Evolutionary conservation across 2,113 vertebrate genomes (phyloP).

Genomic region (Odocoileus hemionus): DNA sequence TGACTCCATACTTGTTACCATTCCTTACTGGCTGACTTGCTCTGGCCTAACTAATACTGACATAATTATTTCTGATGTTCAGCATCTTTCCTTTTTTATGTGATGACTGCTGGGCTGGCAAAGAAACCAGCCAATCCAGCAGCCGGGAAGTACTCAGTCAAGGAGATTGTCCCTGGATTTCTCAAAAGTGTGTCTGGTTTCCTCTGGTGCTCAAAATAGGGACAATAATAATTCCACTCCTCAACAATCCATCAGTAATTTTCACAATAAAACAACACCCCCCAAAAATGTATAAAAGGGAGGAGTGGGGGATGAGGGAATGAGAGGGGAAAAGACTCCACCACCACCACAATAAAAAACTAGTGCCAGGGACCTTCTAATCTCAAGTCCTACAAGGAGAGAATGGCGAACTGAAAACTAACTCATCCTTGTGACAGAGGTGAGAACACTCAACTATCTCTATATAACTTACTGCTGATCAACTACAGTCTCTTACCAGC

Average conservation of each 20-base stretch:
- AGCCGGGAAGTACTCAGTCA: background rate
- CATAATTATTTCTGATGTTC: slow-evolving; percentile 8
- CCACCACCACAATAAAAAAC: background rate
- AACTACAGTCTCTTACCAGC: slow-evolving; percentile 77
- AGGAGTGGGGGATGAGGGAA: background rate
- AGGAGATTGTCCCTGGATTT: background rate
- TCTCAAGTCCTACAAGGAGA: background rate
- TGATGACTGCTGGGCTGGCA: background rate
- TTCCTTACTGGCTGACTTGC: background rate
- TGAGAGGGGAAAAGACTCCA: background rate
- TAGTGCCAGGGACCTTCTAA: background rate
- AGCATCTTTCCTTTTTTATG: background rate
- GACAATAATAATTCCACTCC: background rate
- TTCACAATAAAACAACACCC: background rate
- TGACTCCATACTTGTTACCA: background rate
- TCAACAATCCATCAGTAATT: background rate
- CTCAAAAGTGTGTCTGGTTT: background rate
- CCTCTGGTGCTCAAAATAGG: background rate
- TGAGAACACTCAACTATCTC: background rate
- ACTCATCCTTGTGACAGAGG: background rate
- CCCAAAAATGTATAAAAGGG: background rate
- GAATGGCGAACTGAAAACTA: background rate
- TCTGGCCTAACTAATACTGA: background rate
- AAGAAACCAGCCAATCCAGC: background rate
- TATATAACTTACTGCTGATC: background rate